Base-by-base conservation (phyloP, 2,888 invertebrate genomes). In the Plagodis pulveraria region DNA sequence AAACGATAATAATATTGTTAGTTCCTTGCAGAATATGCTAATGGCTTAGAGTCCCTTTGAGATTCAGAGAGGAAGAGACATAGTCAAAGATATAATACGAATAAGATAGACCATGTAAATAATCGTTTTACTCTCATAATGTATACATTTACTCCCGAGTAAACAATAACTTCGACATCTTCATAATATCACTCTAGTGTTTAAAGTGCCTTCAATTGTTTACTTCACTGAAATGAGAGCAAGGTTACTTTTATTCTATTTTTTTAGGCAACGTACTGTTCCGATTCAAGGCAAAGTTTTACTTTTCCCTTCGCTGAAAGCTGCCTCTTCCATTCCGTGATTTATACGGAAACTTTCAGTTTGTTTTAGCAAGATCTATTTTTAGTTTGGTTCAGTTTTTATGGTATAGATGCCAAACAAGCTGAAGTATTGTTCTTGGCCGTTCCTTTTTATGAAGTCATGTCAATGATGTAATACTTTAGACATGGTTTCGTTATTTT, bases 331-430 rank as follows among this genome's bases (percentile, higher is more conserved):
- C 46, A 57, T 61, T 46, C 56, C 5, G 56, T 61, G 56, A 61
- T 61, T 57, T 61, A 61, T 61, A 53, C 45, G 61, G 46, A 61
- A 62, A 62, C 50, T 62, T 61, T 49, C 22, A 40, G 56, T 61
- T 61, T 61, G 60, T 61, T 61, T 61, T 61, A 61, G 60, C 56
- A 48, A 51, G 60, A 61, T 61, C 60, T 61, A 61, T 61, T 56
- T 61, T 61, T 61, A 52, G 60, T 61, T 56, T 34, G 59, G 55
- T 54, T 50, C 54, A 59, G 59, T 59, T 59, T 59, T 59, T 59
- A 59, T 59, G 51, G 59, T 35, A 9, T 47, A 48, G 51, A 56
- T 41, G 56, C 60, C 60, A 56, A 60, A 51, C 60, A 56, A 60
- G 56, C 50, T 46, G 47, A 55, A 52, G 56, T 46, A 58, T 53